phyloP scores from a whole-genome alignment of 37 sponge, comb jelly and placozoan species.

The Cladorhizidae sp. region DNA sequence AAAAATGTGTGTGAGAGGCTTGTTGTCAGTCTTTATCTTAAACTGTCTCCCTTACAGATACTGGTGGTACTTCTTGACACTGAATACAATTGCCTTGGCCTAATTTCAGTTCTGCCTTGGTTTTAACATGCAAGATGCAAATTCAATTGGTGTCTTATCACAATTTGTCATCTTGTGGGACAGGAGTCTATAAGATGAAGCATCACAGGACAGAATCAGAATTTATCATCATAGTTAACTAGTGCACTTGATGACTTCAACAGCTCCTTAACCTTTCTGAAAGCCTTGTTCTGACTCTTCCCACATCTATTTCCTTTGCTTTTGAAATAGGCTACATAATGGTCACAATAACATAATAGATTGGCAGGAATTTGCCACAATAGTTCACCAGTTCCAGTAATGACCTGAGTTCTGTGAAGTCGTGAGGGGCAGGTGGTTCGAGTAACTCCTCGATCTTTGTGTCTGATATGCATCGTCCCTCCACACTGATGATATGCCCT shows the following conservation, averaged over 20 bases:
- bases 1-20: not conserved
- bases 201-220: not conserved
- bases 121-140: not conserved
- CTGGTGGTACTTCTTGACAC: not conserved
- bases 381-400: not conserved
- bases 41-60: not conserved
- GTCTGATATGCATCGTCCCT: not conserved
- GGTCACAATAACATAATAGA: not conserved
- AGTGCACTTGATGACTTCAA: not conserved
- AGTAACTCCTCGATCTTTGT: not conserved
- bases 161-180: not conserved
- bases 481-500: not conserved
- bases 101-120: not conserved
- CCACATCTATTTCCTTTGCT: no score
- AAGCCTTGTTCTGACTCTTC: not conserved
- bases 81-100: not conserved
- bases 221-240: not conserved
- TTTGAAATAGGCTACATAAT: not conserved
- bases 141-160: not conserved
- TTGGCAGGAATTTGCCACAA: no score
- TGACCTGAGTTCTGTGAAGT: not conserved
- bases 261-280: not conserved
- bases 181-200: not conserved
- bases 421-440: not conserved
- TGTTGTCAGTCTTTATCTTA: not conserved